Evolutionary conservation across 2,113 vertebrate genomes (phyloP).

Genomic region (Thamnaconus septentrionalis): DNA sequence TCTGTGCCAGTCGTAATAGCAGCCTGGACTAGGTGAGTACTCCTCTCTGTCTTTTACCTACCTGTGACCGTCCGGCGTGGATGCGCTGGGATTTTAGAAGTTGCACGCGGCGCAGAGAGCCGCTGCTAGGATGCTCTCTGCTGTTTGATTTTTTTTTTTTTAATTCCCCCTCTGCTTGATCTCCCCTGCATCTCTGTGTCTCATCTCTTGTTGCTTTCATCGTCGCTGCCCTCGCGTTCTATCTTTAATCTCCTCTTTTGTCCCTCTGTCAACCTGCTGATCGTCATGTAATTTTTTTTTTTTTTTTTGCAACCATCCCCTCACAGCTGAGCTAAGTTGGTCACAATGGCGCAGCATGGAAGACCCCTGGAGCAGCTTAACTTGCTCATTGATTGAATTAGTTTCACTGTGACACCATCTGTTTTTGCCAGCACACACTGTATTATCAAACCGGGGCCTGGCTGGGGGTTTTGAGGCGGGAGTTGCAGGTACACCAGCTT

Average conservation of each 20-base stretch:
- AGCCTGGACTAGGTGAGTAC: conserved; percentile 73
- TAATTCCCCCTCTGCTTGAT: not conserved
- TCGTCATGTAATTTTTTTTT: conserved; percentile 28
- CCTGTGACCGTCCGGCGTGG: too few relatives aligned
- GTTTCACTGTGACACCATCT: too few relatives aligned
- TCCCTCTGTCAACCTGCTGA: conserved; percentile 23
- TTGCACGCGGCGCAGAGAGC: conserved; percentile 13
- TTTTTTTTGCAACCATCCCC: too few relatives aligned
- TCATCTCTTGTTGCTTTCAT: not conserved
- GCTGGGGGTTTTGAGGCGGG: too few relatives aligned
- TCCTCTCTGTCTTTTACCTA: not conserved
- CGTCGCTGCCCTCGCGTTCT: conserved; percentile 7
- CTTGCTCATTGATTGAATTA: conserved; percentile 20
- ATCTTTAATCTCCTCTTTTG: conserved; percentile 18
- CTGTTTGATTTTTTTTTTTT: not conserved
- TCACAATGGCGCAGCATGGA: conserved; percentile 24
- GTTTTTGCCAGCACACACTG: too few relatives aligned
- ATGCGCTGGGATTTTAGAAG: conserved; percentile 15
- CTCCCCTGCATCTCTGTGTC: not conserved
- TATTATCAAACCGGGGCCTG: too few relatives aligned
- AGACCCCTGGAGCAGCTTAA: conserved; percentile 36
- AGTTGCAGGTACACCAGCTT: too few relatives aligned
- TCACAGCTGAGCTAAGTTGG: conserved; percentile 29
- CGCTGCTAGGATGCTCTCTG: conserved; percentile 11
- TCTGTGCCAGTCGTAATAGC: conserved; percentile 59